These are phyloP conservation scores for Drosophila sordidapex DNA, from an alignment of 2,888 invertebrate genomes.

Conservation along the genomic window DNA sequence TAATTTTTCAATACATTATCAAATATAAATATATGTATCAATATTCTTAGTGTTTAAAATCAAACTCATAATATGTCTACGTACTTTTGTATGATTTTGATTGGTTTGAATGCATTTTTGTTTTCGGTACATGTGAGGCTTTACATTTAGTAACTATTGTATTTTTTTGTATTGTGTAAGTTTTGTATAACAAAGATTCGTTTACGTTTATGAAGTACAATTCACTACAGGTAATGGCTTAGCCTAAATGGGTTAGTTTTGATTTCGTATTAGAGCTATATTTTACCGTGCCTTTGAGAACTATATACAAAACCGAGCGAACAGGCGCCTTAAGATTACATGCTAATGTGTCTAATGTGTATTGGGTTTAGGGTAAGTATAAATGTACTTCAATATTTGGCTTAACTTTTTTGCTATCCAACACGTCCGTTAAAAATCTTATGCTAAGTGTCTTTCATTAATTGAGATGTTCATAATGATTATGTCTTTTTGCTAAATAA, in stretches of 20 bases:
- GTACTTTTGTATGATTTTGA: conserved; percentile 18
- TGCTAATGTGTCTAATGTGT: conserved; percentile 31
- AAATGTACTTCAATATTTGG: conserved; percentile 66
- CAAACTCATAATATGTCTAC: conserved; percentile 42
- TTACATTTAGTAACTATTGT: conserved; percentile 53
- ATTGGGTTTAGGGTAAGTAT: conserved; percentile 5
- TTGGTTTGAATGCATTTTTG: conserved; percentile 37
- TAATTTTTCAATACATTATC: conserved; percentile 42
- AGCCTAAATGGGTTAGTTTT: conserved; percentile 59
- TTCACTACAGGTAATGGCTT: conserved; percentile 57
- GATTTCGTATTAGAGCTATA: conserved; percentile 63
- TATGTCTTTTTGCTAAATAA: conserved; percentile 34
- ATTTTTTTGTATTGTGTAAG: conserved; percentile 33
- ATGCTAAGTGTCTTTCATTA: conserved; percentile 48
- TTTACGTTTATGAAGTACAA: conserved; percentile 47
- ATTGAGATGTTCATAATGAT: conserved; percentile 45
- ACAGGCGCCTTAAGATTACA: conserved; percentile 37
- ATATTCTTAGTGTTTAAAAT: conserved; percentile 45
- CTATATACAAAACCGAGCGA: conserved; percentile 59
- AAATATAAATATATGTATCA: conserved; percentile 52
- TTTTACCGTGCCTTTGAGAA: conserved; percentile 70
- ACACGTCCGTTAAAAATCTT: conserved; percentile 52
- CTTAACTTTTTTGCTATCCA: conserved; percentile 62
- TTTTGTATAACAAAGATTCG: conserved; percentile 31
- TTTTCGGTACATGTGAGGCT: conserved; percentile 40